phyloP scores from a whole-genome alignment of 2,113 vertebrate genomes.

The Cyphomyrus plagiostoma region DNA sequence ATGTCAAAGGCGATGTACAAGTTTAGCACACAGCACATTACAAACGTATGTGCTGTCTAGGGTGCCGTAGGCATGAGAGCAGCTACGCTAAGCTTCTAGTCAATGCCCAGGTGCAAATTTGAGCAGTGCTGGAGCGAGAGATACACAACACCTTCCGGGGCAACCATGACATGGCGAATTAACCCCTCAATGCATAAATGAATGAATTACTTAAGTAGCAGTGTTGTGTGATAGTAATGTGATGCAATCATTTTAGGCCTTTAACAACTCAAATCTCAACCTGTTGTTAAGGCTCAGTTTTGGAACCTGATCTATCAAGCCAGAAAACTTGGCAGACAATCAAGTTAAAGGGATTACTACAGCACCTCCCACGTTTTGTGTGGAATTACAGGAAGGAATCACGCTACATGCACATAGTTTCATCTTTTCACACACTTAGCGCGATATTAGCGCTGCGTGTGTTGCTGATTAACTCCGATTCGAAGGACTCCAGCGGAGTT shows the following conservation, averaged over 20 bases:
- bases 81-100: neutral
- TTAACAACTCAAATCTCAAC: neutral
- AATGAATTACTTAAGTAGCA: neutral
- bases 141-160: neutral
- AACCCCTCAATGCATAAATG: neutral
- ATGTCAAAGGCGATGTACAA: neutral
- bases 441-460: neutral
- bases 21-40: neutral
- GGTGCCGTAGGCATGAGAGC: neutral
- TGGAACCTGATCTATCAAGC: neutral
- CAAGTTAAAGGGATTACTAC: neutral
- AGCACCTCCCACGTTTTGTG: neutral
- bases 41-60: neutral
- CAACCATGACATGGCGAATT: neutral
- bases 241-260: neutral
- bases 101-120: neutral
- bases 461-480: slow-evolving; percentile 8
- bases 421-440: neutral
- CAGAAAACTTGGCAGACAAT: neutral
- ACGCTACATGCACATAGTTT: neutral
- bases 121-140: neutral
- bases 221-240: neutral
- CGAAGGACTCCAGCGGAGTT: slow-evolving; percentile 3
- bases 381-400: neutral
- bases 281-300: neutral